Conservation (phyloP, 2,113 vertebrate species). For the Ariopsis seemanni region DNA sequence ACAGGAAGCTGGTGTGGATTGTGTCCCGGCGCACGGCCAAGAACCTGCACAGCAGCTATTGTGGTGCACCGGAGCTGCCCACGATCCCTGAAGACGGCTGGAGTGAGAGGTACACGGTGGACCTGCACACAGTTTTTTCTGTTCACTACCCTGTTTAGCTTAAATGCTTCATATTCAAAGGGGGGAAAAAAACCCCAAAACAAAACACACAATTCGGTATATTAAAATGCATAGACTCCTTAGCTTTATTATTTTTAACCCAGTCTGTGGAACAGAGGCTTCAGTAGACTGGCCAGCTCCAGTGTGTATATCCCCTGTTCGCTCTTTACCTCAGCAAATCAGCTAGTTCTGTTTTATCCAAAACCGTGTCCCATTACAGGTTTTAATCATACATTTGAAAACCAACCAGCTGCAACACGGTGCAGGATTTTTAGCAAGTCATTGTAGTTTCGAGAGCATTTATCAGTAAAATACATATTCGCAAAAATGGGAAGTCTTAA, state of each 20-base stretch:
- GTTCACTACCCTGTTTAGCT: not conserved
- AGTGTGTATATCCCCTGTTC: not conserved
- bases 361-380: not conserved
- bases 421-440: not conserved
- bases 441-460: not conserved
- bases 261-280: not conserved
- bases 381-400: not conserved
- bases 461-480: not conserved
- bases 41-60: constrained; percentile 88
- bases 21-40: constrained; percentile 93
- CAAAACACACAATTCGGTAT: not conserved
- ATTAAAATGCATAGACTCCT: not conserved
- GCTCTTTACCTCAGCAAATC: not conserved
- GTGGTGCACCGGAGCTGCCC: constrained; percentile 87
- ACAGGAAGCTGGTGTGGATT: constrained; percentile 92
- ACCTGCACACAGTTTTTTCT: not conserved
- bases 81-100: constrained; percentile 89
- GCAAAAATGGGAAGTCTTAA: not conserved
- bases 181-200: not conserved
- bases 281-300: not conserved
- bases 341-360: not conserved
- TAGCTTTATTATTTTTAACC: not conserved
- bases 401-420: not conserved
- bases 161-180: not conserved
- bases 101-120: constrained; percentile 81